Evolutionary conservation across 2,888 invertebrate species (phyloP).

Genomic region (Drosophila koepferae): DNA sequence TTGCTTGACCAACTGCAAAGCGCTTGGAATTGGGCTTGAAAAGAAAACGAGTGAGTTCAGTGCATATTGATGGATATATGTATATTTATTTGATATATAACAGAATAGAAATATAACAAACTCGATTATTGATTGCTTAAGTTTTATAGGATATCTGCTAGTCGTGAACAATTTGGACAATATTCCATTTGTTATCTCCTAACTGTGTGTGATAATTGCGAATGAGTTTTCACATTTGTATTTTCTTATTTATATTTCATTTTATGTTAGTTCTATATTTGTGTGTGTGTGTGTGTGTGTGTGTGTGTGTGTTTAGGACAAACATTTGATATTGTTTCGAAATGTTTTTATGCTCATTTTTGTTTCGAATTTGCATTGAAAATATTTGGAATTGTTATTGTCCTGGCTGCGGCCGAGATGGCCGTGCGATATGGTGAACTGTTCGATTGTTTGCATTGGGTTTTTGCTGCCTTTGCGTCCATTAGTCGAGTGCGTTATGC

Average conservation of each 20-base stretch:
- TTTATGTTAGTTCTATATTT: neutral
- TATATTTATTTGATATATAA: neutral
- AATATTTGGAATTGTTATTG: constrained; percentile 41
- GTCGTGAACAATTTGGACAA: neutral
- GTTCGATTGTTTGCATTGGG: constrained; percentile 45
- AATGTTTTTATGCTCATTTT: constrained; percentile 32
- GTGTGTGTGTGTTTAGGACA: constrained; percentile 27
- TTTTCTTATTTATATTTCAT: neutral
- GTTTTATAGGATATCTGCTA: neutral
- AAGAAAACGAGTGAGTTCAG: too few relatives aligned
- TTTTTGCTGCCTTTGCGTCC: constrained; percentile 7
- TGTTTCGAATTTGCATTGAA: constrained; percentile 26
- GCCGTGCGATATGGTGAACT: constrained; percentile 14
- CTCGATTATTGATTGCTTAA: neutral
- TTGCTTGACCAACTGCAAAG: neutral
- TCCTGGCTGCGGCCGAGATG: constrained; percentile 8
- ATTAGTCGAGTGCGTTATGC: constrained; percentile 5
- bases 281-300: neutral
- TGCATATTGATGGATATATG: too few relatives aligned
- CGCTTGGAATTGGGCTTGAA: neutral
- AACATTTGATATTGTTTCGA: constrained; percentile 27
- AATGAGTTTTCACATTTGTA: neutral
- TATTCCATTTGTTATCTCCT: neutral
- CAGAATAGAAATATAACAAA: neutral
- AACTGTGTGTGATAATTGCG: constrained; percentile 16